These are phyloP conservation scores for Gila orcuttii DNA, from an alignment of 2,113 vertebrate genomes.

Conservation along the genomic window DNA sequence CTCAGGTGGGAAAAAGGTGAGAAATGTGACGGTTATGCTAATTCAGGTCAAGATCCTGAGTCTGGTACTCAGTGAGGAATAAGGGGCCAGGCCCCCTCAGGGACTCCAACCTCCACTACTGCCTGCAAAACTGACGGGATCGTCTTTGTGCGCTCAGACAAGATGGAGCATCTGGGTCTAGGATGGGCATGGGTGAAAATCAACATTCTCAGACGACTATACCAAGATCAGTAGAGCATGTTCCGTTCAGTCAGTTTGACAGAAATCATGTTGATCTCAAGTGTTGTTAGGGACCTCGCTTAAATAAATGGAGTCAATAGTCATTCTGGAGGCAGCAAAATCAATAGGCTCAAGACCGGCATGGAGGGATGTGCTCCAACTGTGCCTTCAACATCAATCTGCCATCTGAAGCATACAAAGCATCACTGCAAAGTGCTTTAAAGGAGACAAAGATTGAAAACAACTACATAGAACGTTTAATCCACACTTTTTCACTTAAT, in stretches of 20 bases:
- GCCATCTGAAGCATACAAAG: conserved; percentile 28
- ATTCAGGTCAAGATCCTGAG: conserved; percentile 44
- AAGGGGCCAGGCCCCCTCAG: background rate
- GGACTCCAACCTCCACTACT: conserved; percentile 20
- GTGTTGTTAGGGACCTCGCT: conserved; percentile 39
- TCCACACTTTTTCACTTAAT: background rate
- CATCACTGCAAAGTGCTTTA: conserved; percentile 14
- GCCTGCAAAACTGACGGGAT: conserved; percentile 20
- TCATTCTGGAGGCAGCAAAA: conserved; percentile 29
- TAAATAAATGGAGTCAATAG: conserved; percentile 50
- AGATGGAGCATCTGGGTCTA: conserved; percentile 12
- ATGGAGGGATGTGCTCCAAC: conserved; percentile 35
- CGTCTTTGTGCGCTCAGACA: background rate
- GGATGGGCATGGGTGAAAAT: background rate
- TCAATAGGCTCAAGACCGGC: conserved; percentile 47
- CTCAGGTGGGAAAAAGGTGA: conserved; percentile 46
- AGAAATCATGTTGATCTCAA: conserved; percentile 47
- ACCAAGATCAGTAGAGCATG: conserved; percentile 6
- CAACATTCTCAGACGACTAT: background rate
- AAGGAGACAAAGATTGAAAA: conserved; percentile 42
- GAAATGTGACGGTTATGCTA: conserved; percentile 35
- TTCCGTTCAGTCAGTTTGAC: conserved; percentile 38
- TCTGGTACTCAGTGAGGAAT: conserved; percentile 1
- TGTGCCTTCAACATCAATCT: conserved; percentile 40
- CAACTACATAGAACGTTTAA: conserved; percentile 19